Base-by-base conservation (phyloP, 2,113 vertebrate species). In the Hepsetus odoe region DNA sequence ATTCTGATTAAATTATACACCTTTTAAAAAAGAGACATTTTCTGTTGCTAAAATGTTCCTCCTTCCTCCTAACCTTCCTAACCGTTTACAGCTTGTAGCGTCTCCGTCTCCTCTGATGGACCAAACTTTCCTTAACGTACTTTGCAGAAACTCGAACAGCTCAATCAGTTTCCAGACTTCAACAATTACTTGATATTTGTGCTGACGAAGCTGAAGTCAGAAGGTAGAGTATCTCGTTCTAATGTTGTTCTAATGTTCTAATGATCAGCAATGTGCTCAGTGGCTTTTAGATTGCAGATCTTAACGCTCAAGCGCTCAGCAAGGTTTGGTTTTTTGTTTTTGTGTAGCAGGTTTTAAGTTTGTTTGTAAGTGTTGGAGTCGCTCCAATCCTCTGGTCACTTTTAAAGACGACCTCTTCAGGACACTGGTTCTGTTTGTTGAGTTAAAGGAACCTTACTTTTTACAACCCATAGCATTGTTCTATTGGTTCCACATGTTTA, bases 141-240 rank as follows among this genome's bases (percentile, higher is more conserved):
- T 86, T 44, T 88, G 84, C 92, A 99, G 97, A 97, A 98, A 97
- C 93, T 99, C 73, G 97, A 99, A 90, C 97, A 99, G 90, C 93
- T 99, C 71, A 99, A 98, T 92, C 97, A 99, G 82, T 99, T 94
- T 87, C 97, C 97, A 78, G 97, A 99, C 93, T 98, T 99, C 83
- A 99, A 99, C 93, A 99, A 97, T 92, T 99, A 99, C 86, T 86
- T 99, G 90, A 99, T 99, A 90, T 99, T 99, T 89, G 97, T 99
- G 84, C 91, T 99, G 79, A 99, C 97, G 0, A 98, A 98, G 86
- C 89, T 99, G 82, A 99, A 98, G 90, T 96, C 97, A 49, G 97
- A 99, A 98, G 97, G 97, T 99, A 93, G 92, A 95, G n/a, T 40
- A 14, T 0, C n/a, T 26, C 20, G 9, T 38, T 5, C 4, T 38